A percentile compares a stretch with the other conserved stretches of the same genome.
Evolutionary conservation across 2,797 vertebrate species (phyloP).

Genomic region (Myioborus miniatus): DNA sequence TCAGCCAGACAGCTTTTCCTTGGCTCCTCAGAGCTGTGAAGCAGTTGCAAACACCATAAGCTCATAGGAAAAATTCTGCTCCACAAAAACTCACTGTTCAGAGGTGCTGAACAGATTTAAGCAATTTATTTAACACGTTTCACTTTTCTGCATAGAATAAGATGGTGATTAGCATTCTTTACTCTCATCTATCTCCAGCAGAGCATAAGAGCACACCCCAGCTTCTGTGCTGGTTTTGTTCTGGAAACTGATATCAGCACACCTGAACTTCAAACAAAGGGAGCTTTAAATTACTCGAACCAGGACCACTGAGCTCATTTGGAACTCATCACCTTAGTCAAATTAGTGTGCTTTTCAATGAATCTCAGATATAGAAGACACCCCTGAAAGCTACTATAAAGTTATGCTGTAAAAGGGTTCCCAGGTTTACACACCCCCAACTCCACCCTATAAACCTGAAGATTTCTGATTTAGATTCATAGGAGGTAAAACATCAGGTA

Average conservation of each 20-base stretch:
- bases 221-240: background rate
- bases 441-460: background rate
- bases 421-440: background rate
- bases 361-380: background rate
- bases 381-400: background rate
- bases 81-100: background rate
- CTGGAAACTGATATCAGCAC: background rate
- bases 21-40: slow-evolving; percentile 6
- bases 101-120: slow-evolving; percentile 39
- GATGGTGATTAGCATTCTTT: background rate
- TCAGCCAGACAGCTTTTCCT: slow-evolving; percentile 19
- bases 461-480: slow-evolving; percentile 30
- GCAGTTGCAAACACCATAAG: slow-evolving; percentile 1
- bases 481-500: slow-evolving; percentile 19
- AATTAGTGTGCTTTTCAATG: background rate
- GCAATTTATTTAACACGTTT: slow-evolving; percentile 7
- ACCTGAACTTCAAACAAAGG: background rate
- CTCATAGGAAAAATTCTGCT: slow-evolving; percentile 2
- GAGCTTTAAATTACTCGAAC: background rate
- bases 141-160: background rate
- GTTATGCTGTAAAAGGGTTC: background rate
- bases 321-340: background rate
- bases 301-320: background rate
- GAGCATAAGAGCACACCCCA: background rate
- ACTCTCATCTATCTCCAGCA: background rate